Conservation (phyloP, 2,113 vertebrate genomes). For the Holacanthus passer region DNA sequence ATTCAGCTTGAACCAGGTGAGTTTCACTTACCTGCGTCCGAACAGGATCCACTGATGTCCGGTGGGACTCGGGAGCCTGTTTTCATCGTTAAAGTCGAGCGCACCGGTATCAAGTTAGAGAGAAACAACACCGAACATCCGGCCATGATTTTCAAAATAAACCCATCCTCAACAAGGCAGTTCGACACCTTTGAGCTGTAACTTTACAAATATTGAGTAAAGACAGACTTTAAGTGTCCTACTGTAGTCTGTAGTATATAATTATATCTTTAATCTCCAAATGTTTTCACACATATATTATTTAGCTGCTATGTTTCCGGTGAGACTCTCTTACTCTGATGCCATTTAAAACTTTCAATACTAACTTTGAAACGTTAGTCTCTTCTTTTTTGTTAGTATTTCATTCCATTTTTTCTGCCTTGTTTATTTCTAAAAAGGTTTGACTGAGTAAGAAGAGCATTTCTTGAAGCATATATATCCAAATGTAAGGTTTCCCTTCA, state of each 20-base stretch:
- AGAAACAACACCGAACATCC: not conserved
- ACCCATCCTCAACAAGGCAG: rapidly evolving
- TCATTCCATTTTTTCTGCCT: not conserved
- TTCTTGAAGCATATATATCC: too few relatives aligned
- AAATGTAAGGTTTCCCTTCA: too few relatives aligned
- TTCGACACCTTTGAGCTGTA: not conserved
- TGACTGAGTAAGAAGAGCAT: too few relatives aligned
- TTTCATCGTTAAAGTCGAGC: constrained; percentile 9
- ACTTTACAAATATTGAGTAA: not conserved
- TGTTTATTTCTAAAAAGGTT: too few relatives aligned
- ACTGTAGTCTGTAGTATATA: not conserved
- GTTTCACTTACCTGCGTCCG: constrained; percentile 61
- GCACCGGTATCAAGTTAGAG: constrained; percentile 53
- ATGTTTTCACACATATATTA: not conserved
- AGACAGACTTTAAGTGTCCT: not conserved
- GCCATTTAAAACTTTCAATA: not conserved
- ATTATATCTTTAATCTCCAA: not conserved
- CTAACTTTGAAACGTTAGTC: not conserved
- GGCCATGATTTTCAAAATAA: constrained; percentile 50
- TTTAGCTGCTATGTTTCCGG: not conserved
- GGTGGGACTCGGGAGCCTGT: not conserved
- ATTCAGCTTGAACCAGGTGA: constrained; percentile 8
- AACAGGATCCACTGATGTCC: constrained; percentile 43
- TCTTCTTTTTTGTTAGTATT: not conserved
- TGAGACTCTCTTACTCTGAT: not conserved